These are phyloP conservation scores for Esox niger DNA, from an alignment of 2,113 vertebrate species.

Conservation along the genomic window DNA sequence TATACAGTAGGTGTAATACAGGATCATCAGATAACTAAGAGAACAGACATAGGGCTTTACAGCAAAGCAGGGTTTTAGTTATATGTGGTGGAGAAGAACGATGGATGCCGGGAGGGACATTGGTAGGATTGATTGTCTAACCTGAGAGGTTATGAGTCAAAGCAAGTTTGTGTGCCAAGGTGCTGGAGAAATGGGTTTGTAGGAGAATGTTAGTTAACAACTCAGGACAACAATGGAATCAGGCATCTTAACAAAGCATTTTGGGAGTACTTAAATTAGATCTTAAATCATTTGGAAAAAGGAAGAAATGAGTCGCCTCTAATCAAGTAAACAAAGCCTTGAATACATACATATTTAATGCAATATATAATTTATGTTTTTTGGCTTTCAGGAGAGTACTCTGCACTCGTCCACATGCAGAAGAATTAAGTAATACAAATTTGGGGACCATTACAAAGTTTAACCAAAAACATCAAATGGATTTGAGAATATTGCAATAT, in stretches of 20 bases:
- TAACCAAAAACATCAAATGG: too few species aligned
- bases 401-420: slow-evolving; percentile 58
- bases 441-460: too few species aligned
- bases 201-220: too few species aligned
- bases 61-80: slow-evolving; percentile 55
- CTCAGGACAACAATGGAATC: neutral
- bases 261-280: slow-evolving; percentile 36
- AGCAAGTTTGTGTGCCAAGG: neutral
- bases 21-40: slow-evolving; percentile 61
- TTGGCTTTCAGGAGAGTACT: slow-evolving; percentile 67
- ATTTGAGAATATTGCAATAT: too few species aligned
- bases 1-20: slow-evolving; percentile 54
- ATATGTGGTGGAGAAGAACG: slow-evolving; percentile 44
- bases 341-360: slow-evolving; percentile 65
- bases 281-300: slow-evolving; percentile 49
- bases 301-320: slow-evolving; percentile 54
- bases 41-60: slow-evolving; percentile 44
- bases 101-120: slow-evolving; percentile 31
- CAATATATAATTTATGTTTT: slow-evolving; percentile 44
- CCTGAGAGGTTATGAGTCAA: slow-evolving; percentile 1
- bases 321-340: slow-evolving; percentile 69
- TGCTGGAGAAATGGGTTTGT: too few species aligned
- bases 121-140: slow-evolving; percentile 39
- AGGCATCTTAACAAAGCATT: neutral
- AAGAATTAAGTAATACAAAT: slow-evolving; percentile 14